Base-by-base conservation (phyloP, 2,888 invertebrate species). In the Tholera decimalis region DNA sequence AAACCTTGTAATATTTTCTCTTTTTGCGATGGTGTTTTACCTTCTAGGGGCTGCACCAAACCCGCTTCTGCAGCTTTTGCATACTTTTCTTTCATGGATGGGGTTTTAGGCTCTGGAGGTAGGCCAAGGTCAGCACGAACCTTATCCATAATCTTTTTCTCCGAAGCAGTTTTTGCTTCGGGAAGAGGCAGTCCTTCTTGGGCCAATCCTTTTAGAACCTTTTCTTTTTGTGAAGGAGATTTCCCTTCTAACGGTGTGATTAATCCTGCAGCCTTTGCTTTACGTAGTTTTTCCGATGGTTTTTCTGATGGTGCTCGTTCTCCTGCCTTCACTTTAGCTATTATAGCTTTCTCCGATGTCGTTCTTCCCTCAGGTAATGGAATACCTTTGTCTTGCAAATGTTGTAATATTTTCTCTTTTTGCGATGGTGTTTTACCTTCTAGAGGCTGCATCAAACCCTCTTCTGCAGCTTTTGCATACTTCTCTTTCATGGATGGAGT, bases 301-400 rank as follows among this genome's bases (percentile, higher is more conserved):
- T 9, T 24, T 0, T 1, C 24, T 0, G 44, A 46, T 2, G 44
- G 44, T 4, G 4, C 13, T 0, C 3, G 26, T 18, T 1, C 18
- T 3, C n/a, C n/a, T 2, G 18, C 24, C 11, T 28, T 47, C 0
- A 47, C 24, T 26, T 28, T 47, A 18, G 39, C 39, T 9, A 39
- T 39, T 3, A 39, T 2, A 8, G 26, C 49, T 49, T 49, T 30
- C 1, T 49, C 49, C 15, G 81, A 76, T 3, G 71, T 7, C 0
- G 82, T 77, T 53, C 66, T 55, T 1, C 79, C 81, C 69, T 76
- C 75, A 1, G 83, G 83, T 0, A 83, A 44, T 4, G 80, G 71
- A 1, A 84, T 11, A 0, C 83, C 82, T 15, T 46, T 30, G 6
- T 65, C 67, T 7, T 67, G 68, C 56, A 68, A 55, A 1, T 50